phyloP scores from a whole-genome alignment of 2,888 invertebrate genomes.

The Microdon myrmicae region DNA sequence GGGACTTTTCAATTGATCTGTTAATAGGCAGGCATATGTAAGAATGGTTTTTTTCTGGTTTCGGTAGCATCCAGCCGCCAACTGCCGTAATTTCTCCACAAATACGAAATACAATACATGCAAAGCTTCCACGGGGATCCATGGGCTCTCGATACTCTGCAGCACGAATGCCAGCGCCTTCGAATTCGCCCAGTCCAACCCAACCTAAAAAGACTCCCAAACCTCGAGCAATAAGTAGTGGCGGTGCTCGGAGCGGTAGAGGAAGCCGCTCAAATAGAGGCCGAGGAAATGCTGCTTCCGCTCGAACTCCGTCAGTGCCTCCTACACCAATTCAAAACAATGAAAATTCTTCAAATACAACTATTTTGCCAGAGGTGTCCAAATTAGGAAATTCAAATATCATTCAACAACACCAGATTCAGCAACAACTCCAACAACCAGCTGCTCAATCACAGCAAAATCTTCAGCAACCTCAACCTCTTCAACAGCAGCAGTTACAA shows the following conservation, averaged over 20 bases:
- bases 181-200: too few relatives aligned
- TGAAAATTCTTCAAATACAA: too few relatives aligned
- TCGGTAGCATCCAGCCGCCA: too few relatives aligned
- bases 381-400: too few relatives aligned
- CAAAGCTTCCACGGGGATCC: slow-evolving; percentile 31
- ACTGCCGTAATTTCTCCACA: slow-evolving; percentile 33
- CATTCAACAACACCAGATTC: slow-evolving; percentile 5
- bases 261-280: slow-evolving; percentile 31
- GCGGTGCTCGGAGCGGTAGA: slow-evolving; percentile 13
- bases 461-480: slow-evolving; percentile 5
- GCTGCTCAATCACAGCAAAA: not conserved
- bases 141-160: not conserved
- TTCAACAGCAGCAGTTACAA: slow-evolving; percentile 25
- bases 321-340: too few relatives aligned
- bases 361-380: too few relatives aligned
- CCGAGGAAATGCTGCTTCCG: slow-evolving; percentile 9
- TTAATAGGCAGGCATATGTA: too few relatives aligned
- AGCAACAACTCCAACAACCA: slow-evolving; percentile 46
- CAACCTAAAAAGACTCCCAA: slow-evolving; percentile 17
- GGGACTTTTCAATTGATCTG: too few relatives aligned
- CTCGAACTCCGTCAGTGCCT: too few relatives aligned
- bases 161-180: slow-evolving; percentile 8
- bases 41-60: too few relatives aligned
- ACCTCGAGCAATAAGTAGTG: slow-evolving; percentile 4
- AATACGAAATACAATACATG: slow-evolving; percentile 28